Evolutionary conservation across 2,888 invertebrate species (phyloP).

Genomic region (Gymnocheta viridis): DNA sequence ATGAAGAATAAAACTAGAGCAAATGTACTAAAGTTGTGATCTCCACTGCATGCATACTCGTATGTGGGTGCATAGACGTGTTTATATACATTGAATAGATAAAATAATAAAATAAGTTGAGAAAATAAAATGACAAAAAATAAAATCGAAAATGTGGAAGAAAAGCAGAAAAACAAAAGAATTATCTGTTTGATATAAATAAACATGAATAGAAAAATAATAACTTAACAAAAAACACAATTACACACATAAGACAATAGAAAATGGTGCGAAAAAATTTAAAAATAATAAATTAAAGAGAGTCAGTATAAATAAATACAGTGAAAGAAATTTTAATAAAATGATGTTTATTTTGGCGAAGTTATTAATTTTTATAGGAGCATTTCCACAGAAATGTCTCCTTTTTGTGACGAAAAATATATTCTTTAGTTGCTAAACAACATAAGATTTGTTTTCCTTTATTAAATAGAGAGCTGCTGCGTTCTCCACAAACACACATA

Average conservation of each 20-base stretch:
- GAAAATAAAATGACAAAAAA: conserved; percentile 11
- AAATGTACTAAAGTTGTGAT: not conserved
- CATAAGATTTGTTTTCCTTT: too few species aligned
- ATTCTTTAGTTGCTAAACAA: too few species aligned
- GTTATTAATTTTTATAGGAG: too few species aligned
- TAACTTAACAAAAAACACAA: conserved; percentile 5
- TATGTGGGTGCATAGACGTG: not conserved
- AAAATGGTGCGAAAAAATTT: conserved; percentile 26
- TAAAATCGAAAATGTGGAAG: not conserved
- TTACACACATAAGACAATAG: conserved; percentile 8
- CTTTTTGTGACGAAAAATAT: too few species aligned
- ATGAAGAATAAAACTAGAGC: too few species aligned
- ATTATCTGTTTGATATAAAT: not conserved
- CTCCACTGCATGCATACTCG: not conserved
- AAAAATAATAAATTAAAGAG: not conserved
- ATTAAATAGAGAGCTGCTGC: too few species aligned
- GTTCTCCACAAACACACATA: too few species aligned
- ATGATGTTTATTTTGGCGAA: not conserved
- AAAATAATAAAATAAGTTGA: not conserved
- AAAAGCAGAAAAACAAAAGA: conserved; percentile 11
- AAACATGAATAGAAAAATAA: conserved; percentile 14
- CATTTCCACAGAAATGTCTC: too few species aligned
- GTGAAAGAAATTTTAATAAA: not conserved
- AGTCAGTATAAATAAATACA: not conserved
- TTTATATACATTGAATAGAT: not conserved